phyloP scores from a whole-genome alignment of 2,113 vertebrate species.

The Microcebus tavaratra region DNA sequence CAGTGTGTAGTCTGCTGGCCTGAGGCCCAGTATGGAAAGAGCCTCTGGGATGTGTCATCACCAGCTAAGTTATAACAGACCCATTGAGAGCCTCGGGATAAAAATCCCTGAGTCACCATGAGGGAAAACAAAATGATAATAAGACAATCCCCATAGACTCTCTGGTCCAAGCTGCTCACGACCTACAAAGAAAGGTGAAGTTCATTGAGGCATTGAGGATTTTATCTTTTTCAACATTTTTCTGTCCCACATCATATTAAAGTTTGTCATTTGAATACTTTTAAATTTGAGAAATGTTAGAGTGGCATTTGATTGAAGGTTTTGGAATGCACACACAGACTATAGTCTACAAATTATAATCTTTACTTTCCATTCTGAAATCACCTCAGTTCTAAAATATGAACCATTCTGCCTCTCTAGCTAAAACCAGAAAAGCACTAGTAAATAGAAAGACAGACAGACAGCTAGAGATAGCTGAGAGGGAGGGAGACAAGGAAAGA shows the following conservation, averaged over 20 bases:
- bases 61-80: not conserved
- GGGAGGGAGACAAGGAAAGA: not conserved
- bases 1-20: not conserved
- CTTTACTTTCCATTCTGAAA: not conserved
- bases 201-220: not conserved
- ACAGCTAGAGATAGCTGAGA: not conserved
- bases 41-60: not conserved
- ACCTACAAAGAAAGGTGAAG: not conserved
- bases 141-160: not conserved
- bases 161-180: not conserved
- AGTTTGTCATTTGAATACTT: not conserved
- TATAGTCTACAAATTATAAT: not conserved
- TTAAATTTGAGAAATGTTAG: not conserved
- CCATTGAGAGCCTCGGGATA: conserved; percentile 25
- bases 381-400: not conserved
- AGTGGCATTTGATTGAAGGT: not conserved
- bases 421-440: not conserved
- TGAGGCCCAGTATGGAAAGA: conserved; percentile 6
- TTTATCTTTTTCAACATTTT: not conserved
- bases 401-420: not conserved
- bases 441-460: not conserved
- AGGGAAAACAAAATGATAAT: not conserved
- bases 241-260: not conserved
- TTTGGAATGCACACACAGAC: not conserved
- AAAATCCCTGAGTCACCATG: conserved; percentile 4